A percentile compares a stretch with the other conserved stretches of the same genome.
phyloP scores from a whole-genome alignment of 2,113 vertebrate species.

The Lepus europaeus region DNA sequence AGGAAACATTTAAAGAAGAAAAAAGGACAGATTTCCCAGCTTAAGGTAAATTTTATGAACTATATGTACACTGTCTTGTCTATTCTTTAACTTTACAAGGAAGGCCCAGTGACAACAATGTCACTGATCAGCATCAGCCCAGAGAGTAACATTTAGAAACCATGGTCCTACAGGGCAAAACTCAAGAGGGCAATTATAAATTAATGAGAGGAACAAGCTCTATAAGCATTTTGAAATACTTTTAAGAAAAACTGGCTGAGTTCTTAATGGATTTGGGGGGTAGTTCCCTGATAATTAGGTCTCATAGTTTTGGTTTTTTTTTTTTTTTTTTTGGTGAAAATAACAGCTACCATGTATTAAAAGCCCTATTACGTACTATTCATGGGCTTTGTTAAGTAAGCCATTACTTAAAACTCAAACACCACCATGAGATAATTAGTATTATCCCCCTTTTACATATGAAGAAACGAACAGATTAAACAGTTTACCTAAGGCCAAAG shows the following conservation, averaged over 20 bases:
- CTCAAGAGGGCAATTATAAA: neutral
- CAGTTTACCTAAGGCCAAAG: slow-evolving; percentile 22
- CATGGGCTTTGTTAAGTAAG: neutral
- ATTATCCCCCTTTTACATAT: slow-evolving; percentile 14
- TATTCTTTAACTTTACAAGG: slow-evolving; percentile 26
- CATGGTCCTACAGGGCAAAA: neutral
- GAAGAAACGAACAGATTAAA: slow-evolving; percentile 37
- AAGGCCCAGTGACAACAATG: slow-evolving; percentile 6
- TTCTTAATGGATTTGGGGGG: neutral
- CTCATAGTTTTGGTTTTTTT: neutral
- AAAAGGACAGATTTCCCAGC: neutral
- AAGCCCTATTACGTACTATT: neutral
- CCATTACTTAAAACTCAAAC: slow-evolving; percentile 31
- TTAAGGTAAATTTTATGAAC: slow-evolving; percentile 18
- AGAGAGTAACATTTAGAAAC: slow-evolving; percentile 3
- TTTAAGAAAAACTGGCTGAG: neutral
- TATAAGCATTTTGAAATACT: slow-evolving; percentile 21
- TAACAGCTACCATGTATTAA: slow-evolving; percentile 34
- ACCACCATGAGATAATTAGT: neutral
- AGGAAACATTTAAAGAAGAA: neutral
- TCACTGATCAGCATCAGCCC: neutral
- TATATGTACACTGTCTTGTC: neutral
- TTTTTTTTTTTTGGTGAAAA: neutral
- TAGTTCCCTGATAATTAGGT: neutral
- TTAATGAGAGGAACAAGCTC: slow-evolving; percentile 10